A percentile compares a stretch with the other conserved stretches of the same genome.
Evolutionary conservation across 2,888 invertebrate species (phyloP).

Genomic region (Zygaena filipendulae): DNA sequence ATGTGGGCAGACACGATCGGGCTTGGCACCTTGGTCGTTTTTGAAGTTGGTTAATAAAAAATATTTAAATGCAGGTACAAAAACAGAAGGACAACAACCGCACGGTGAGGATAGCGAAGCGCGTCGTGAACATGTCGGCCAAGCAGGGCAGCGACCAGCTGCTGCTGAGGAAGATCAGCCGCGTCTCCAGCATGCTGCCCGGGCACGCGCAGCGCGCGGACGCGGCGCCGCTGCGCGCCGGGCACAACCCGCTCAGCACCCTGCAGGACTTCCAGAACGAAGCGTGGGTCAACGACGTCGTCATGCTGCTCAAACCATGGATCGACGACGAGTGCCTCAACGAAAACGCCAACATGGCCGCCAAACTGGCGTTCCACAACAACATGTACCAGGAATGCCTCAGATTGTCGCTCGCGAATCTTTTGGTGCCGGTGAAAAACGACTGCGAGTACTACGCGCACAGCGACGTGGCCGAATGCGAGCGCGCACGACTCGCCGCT

Average conservation of each 20-base stretch:
- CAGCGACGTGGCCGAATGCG: constrained; percentile 20
- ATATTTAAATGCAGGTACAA: too few relatives aligned
- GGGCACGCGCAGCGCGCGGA: constrained; percentile 38
- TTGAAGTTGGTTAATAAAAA: too few relatives aligned
- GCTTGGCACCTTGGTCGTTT: too few relatives aligned
- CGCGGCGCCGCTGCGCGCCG: constrained; percentile 33
- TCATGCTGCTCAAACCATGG: constrained; percentile 43
- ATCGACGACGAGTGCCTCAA: constrained; percentile 33
- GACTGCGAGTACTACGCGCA: constrained; percentile 37
- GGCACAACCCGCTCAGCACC: constrained; percentile 33
- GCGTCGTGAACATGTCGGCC: constrained; percentile 76
- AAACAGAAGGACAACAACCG: constrained; percentile 66
- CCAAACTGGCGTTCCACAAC: constrained; percentile 48
- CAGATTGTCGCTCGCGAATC: constrained; percentile 32
- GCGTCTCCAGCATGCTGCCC: constrained; percentile 50
- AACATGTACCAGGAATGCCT: constrained; percentile 42
- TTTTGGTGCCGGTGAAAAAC: constrained; percentile 25
- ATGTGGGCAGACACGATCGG: too few relatives aligned
- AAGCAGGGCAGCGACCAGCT: constrained; percentile 43
- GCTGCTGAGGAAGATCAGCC: constrained; percentile 44
- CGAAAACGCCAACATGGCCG: constrained; percentile 44
- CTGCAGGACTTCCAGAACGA: constrained; percentile 44
- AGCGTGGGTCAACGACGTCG: constrained; percentile 49
- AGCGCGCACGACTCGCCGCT: too few relatives aligned
- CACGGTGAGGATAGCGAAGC: constrained; percentile 76